Evolutionary conservation across 1,140 invertebrate species (phyloP), one percentile per base, ranked within the genome.

Genomic region (Orussus abietinus): DNA sequence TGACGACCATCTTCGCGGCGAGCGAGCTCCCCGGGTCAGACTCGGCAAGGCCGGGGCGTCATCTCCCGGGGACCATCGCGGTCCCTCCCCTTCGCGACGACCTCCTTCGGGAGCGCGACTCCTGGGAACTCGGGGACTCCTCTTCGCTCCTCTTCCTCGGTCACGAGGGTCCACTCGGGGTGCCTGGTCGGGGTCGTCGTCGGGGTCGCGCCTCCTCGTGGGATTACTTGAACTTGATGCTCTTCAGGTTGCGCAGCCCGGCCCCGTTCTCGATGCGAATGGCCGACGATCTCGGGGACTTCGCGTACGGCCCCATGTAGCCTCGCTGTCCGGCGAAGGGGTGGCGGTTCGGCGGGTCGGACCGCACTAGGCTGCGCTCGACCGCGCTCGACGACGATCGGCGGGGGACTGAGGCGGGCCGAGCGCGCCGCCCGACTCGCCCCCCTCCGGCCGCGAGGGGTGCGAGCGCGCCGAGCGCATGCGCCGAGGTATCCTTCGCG

Each of bases 251-350:
- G 38, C 53, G 64, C 14, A 65, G 41, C 43, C 49, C 57, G 26
- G 56, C 55, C 20, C 57, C 59, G 50, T 62, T 53, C 28, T 66
- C 58, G 35, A 41, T 57, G 51, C 57, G 62, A 36, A 62, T 56
- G 37, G 52, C 47, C 17, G 49, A 47, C 18, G 57, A 52, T 29
- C 52, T 45, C 28, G 45, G 46, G 32, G 51, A 56, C 62, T 64
- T 62, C 50, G n/a, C n/a, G n/a, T n/a, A n/a, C n/a, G 62, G 55
- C 64, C 63, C 67, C 69, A 72, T 70, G 60, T 68, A 65, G 64
- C 51, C 55, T 45, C 6, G 22, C 22, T 7, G 45, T 18, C 15
- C 25, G n/a, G 17, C 28, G 29, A 34, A 12, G 9, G 12, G 15
- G n/a, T 18, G 7, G 28, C 39, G 15, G 21, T 11, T 6, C 13